Evolutionary conservation across 2,888 invertebrate species (phyloP), one percentile per base, ranked within the genome.

Genomic region (Drosophila multiciliata): DNA sequence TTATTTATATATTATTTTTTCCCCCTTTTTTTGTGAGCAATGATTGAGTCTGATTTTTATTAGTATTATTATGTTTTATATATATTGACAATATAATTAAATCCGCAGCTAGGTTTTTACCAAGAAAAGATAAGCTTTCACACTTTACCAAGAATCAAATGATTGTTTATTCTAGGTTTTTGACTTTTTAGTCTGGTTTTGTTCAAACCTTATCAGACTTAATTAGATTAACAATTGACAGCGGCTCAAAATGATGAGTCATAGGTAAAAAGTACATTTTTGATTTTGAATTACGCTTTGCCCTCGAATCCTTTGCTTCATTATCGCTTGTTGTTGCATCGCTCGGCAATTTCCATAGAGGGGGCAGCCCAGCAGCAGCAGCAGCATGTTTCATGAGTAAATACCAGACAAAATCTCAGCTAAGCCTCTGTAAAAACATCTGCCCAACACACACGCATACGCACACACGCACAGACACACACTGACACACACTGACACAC

Each of bases 371-470:
- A 54, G 23, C 35, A 33, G 52, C 52, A 33, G 52, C 69, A 26
- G 29, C 57, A 55, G 11, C 50, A 52, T 45, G 15, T 29, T 53
- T 65, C 50, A 15, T 8, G 58, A 58, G n/a, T 36, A 26, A 36
- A 15, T 40, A 65, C 53, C 84, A 71, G 78, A 69, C 78, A 15
- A 83, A 87, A 83, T 89, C 89, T 80, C 70, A 54, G 87, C 69
- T 81, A 66, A 73, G 82, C 66, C 78, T 62, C 74, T 67, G 87
- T 61, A 72, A 84, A 82, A 87, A 85, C 89, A 87, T 84, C 88
- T 89, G 83, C 87, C 87, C 69, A 74, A 87, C 50, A 58, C 70
- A 66, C 42, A 67, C 29, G 40, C 8, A 32, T 20, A 60, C 26
- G 35, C 12, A 65, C 20, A 23, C 23, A 23, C 23, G 23, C 23